These are phyloP conservation scores for Limnodromus scolopaceus DNA, from an alignment of 2,797 vertebrate species.

Conservation along the genomic window DNA sequence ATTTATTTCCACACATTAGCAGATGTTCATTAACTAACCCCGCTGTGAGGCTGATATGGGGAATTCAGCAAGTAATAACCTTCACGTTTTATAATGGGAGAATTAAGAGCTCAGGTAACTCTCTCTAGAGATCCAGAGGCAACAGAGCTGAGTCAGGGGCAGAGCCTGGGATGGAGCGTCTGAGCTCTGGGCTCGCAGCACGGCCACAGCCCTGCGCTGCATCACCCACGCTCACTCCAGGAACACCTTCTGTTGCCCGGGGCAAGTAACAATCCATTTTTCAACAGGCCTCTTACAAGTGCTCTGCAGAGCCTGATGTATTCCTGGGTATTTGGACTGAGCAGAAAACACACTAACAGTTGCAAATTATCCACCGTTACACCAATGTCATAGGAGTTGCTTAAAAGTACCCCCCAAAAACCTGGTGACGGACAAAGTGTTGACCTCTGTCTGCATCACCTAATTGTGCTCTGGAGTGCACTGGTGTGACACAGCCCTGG, in stretches of 20 bases:
- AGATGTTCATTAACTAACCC: conserved; percentile 42
- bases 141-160: conserved; percentile 2
- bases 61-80: conserved; percentile 16
- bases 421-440: background rate
- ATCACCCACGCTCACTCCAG: conserved; percentile 7
- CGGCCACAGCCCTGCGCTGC: background rate
- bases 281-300: background rate
- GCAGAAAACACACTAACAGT: background rate
- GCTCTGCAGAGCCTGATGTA: background rate
- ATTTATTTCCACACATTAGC: background rate
- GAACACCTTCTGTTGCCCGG: background rate
- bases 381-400: background rate
- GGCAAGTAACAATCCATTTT: background rate
- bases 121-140: background rate
- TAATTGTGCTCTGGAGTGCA: background rate
- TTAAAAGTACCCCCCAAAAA: background rate
- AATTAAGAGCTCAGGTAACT: conserved; percentile 35
- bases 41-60: background rate
- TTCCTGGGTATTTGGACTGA: background rate
- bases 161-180: background rate
- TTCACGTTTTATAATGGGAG: conserved; percentile 13
- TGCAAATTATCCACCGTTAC: background rate
- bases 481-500: background rate
- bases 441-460: background rate
- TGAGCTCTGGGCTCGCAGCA: background rate